Conservation (phyloP, 2,797 vertebrate genomes). For the Hydrolagus colliei region DNA sequence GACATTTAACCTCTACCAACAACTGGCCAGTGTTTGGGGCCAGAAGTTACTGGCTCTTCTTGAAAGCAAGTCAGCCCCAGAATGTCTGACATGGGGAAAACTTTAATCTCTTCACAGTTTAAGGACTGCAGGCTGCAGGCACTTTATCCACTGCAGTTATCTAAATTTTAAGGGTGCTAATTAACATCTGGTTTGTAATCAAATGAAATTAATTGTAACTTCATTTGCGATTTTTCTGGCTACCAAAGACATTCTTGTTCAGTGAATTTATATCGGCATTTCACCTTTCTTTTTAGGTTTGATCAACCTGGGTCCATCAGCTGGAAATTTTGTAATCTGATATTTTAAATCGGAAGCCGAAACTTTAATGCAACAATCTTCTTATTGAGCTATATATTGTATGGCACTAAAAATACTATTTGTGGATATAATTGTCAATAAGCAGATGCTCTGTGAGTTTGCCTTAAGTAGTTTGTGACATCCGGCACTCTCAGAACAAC, state of each 20-base stretch:
- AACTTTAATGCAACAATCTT: no score
- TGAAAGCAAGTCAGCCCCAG: neutral
- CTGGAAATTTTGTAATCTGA: no score
- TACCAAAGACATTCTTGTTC: no score
- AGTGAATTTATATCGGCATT: no score
- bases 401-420: constrained; percentile 1
- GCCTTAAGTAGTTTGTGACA: neutral
- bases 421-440: neutral
- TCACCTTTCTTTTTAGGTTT: no score
- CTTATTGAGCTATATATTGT: neutral
- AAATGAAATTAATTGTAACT: no score
- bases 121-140: no score
- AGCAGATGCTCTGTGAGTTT: neutral
- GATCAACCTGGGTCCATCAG: no score
- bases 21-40: neutral
- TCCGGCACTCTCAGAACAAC: neutral
- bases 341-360: no score
- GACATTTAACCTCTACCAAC: neutral
- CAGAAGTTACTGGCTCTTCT: neutral
- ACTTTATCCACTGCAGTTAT: neutral
- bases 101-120: neutral
- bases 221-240: no score
- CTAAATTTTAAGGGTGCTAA: neutral
- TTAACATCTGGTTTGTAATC: no score
- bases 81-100: neutral